Evolutionary conservation across 1,140 invertebrate genomes (phyloP).

Genomic region (Lepidostoma basale): DNA sequence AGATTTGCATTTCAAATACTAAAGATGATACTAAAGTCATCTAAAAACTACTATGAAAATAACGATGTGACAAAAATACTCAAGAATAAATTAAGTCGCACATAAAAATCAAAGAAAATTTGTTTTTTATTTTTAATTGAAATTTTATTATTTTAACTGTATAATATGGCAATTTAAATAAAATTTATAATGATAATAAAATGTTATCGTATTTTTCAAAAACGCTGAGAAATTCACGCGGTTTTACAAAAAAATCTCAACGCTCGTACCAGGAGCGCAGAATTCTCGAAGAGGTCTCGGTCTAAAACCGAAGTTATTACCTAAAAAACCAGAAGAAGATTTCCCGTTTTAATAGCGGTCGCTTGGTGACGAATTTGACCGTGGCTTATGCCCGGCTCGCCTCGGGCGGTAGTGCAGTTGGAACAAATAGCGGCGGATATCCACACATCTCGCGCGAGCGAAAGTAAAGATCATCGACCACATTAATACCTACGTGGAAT

Average conservation of each 20-base stretch:
- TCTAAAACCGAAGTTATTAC: conserved; percentile 20
- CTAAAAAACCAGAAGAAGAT: conserved; percentile 24
- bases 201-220: conserved; percentile 7
- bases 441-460: neutral
- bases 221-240: too few relatives aligned
- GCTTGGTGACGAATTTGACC: conserved; percentile 22
- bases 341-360: conserved; percentile 6
- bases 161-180: too few relatives aligned
- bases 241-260: conserved; percentile 33
- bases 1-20: neutral
- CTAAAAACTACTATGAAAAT: too few relatives aligned
- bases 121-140: neutral
- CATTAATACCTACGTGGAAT: conserved; percentile 3
- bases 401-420: conserved; percentile 5
- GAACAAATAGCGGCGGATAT: conserved; percentile 7
- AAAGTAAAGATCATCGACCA: conserved; percentile 16
- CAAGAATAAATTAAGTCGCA: too few relatives aligned
- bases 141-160: neutral
- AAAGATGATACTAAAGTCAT: too few relatives aligned
- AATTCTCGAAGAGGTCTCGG: neutral
- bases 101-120: neutral
- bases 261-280: conserved; percentile 20
- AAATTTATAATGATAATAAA: too few relatives aligned
- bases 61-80: too few relatives aligned
- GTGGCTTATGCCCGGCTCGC: conserved; percentile 7